Evolutionary conservation across 2,888 invertebrate species (phyloP), one percentile per base, ranked within the genome.

Genomic region (Cataglyphis altisquamis): DNA sequence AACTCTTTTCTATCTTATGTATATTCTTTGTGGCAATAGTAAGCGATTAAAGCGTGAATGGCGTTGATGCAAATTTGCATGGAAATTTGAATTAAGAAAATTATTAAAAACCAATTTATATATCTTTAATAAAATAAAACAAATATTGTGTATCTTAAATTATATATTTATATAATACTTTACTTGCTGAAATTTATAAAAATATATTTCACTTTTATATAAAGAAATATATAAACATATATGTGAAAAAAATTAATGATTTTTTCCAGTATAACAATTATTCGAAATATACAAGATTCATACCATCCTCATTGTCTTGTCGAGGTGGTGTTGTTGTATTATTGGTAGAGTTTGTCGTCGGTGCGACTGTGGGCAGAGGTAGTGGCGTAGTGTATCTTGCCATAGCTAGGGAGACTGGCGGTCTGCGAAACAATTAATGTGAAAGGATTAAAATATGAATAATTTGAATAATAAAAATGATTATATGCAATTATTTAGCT

Each of bases 361-460:
- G 94, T 72, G 95, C 93, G 75, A 93, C 92, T 52, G 94, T 92
- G 77, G 94, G 93, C 80, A 95, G 91, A 62, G 95, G 95, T 74
- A 94, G 91, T 94, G 96, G 84, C 95, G 96, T 63, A 4, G 85
- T 62, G 95, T 83, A 96, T 96, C 88, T 96, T 88, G 96, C 96
- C 96, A 97, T 96, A 1, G 96, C 96, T 62, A 98, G 95, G 18
- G 98, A 97, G 29, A 98, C 98, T 68, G 98, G 98, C 29, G 98
- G 98, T 84, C 98, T 98, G 75, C 9, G 52, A 70, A 52, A 68
- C 12, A 70, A 83, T 72, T 60, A 0, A 21, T 60, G 15, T n/a
- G 10, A 70, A 60, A 72, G 3, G 3, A 66, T 68, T 52, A 66
- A 39, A 68, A 55, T 29, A n/a, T 29, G 29, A 29, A 29, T 29